A percentile compares a stretch with the other conserved stretches of the same genome.
phyloP scores from a whole-genome alignment of 2,888 invertebrate species.

The Petrolisthes manimaculis region DNA sequence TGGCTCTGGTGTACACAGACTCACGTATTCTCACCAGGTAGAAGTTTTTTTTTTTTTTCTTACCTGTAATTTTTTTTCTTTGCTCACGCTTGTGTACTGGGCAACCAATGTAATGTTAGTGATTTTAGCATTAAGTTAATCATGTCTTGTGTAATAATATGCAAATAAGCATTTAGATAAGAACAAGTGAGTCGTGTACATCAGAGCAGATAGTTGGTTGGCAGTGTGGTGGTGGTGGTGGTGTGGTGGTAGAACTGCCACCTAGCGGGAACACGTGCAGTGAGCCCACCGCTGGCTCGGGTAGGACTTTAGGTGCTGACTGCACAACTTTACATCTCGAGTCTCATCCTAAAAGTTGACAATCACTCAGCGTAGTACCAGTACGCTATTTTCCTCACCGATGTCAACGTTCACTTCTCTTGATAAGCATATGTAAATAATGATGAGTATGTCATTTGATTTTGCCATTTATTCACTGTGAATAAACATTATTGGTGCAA shows the following conservation, averaged over 20 bases:
- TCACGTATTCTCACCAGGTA: conserved; percentile 34
- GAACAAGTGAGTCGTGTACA: conserved; percentile 44
- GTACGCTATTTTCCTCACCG: no score
- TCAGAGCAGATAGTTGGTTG: conserved; percentile 51
- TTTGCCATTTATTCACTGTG: no score
- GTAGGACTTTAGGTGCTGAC: conserved; percentile 54
- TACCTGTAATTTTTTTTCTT: conserved; percentile 19
- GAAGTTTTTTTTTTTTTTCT: conserved; percentile 20
- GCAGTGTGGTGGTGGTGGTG: conserved; percentile 60
- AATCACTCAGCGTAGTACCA: background rate
- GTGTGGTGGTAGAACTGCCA: conserved; percentile 40
- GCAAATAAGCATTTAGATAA: conserved; percentile 45
- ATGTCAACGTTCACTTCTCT: no score
- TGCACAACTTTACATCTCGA: conserved; percentile 39
- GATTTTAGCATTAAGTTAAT: conserved; percentile 49
- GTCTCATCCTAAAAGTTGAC: conserved; percentile 6
- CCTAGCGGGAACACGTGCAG: conserved; percentile 51
- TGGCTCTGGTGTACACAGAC: conserved; percentile 50
- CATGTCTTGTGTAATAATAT: conserved; percentile 38
- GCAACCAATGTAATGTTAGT: conserved; percentile 45
- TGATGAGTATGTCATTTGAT: no score
- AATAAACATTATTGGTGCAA: no score
- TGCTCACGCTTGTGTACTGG: conserved; percentile 32
- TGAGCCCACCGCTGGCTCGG: conserved; percentile 44
- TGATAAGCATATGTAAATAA: no score